These are phyloP conservation scores for Zonitis immaculata DNA, from an alignment of 2,888 invertebrate species.

Conservation along the genomic window DNA sequence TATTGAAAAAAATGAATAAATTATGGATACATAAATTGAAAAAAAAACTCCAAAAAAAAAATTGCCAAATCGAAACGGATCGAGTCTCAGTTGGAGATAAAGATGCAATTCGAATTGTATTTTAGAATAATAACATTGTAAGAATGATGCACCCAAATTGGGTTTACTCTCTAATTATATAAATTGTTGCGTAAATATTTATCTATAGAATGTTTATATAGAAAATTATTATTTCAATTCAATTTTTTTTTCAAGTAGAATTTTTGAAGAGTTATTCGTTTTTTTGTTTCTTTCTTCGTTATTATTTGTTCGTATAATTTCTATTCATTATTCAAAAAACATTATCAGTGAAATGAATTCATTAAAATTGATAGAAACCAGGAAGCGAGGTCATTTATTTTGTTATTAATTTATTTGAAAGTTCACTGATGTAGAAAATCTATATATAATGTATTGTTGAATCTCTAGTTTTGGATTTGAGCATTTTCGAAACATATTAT, in stretches of 20 bases:
- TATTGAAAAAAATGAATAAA: too few species aligned
- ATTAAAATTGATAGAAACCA: constrained; percentile 9
- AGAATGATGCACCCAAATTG: neutral
- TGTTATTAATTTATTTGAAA: constrained; percentile 16
- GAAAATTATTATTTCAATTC: neutral
- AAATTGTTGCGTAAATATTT: constrained; percentile 2
- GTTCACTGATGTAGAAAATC: constrained; percentile 15
- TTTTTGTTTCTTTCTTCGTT: too few species aligned
- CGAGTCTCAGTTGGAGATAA: neutral
- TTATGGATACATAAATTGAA: too few species aligned
- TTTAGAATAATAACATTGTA: too few species aligned
- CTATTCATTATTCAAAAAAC: neutral
- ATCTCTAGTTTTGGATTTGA: too few species aligned
- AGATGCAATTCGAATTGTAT: too few species aligned
- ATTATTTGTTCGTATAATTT: neutral
- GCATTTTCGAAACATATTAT: too few species aligned
- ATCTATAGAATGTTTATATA: constrained; percentile 5
- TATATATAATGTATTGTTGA: neutral
- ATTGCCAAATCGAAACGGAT: neutral
- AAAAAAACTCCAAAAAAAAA: neutral
- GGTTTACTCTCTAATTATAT: neutral
- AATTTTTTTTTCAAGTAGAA: neutral
- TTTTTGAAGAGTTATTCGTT: too few species aligned
- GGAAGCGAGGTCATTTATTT: constrained; percentile 14
- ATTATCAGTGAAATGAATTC: neutral